These are phyloP conservation scores for Oreotragus oreotragus DNA, from an alignment of 2,113 vertebrate genomes.

Conservation along the genomic window DNA sequence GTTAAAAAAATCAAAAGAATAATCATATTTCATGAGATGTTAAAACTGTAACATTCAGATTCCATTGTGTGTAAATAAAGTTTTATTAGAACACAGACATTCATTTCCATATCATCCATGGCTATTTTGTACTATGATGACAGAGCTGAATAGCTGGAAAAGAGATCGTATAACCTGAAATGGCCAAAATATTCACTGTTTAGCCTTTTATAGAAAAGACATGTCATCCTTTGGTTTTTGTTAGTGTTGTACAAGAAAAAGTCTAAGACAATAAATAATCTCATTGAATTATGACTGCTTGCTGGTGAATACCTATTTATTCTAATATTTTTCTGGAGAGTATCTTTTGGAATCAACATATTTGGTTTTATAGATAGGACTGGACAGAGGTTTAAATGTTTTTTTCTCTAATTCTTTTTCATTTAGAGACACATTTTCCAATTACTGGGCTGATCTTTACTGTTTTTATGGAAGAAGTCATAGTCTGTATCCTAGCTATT, in stretches of 20 bases:
- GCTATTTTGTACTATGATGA: neutral
- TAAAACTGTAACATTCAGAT: constrained; percentile 17
- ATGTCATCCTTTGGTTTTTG: neutral
- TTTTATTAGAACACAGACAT: neutral
- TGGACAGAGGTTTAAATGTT: neutral
- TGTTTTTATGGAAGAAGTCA: neutral
- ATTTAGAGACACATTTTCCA: constrained; percentile 6
- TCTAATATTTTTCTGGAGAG: neutral
- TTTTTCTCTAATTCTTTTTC: neutral
- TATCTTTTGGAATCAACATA: neutral
- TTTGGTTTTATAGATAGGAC: neutral
- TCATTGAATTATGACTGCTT: neutral
- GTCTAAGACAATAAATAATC: neutral
- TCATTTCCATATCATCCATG: neutral
- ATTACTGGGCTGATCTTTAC: neutral
- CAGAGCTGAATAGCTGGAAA: neutral
- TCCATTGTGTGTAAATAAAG: neutral
- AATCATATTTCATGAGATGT: neutral
- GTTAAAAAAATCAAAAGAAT: neutral
- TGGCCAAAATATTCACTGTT: neutral
- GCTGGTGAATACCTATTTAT: neutral
- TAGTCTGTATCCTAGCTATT: neutral
- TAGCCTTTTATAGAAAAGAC: neutral
- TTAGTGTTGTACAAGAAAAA: neutral
- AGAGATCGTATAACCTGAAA: neutral